Evolutionary conservation across 92 coral and sea anemone genomes (phyloP), one percentile per base, ranked within the genome.

Genomic region (Zoanthus sansibaricus): DNA sequence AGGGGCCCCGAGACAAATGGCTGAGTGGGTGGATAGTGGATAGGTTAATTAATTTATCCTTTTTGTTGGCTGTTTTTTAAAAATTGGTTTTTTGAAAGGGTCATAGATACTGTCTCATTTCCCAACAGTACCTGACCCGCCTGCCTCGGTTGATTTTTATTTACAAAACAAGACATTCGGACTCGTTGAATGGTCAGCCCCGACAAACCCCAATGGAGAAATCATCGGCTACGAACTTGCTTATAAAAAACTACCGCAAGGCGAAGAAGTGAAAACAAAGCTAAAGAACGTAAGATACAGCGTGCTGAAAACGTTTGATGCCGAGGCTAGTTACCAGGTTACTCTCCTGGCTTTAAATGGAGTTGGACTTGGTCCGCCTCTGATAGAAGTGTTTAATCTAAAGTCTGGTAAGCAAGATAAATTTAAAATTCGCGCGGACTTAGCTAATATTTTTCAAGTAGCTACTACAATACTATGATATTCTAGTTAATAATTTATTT

Each of bases 311-410:
- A 90, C 76, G 15, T 86, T 95, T 9, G 91, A 97, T 79, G 54
- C 80, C 37, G 61, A 84, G 79, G 92, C 93, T 54, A 86, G 83
- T 72, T 97, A 95, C 90, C 97, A 87, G 91, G 76, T 97, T 75
- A 88, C 98, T 32, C 92, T 97, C 18, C 75, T 91, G 79, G 99
- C 99, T 11, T 83, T 86, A n/a, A 97, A 95, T 69, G 89, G 91
- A 46, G 91, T 97, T 17, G 99, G 99, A 11, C 82, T 77, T 4
- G 96, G 99, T 4, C 99, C 99, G 0, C 99, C 99, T 4, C 91
- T 92, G 73, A 90, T 91, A 31, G 99, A 89, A 10, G 91, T 79
- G n/a, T 92, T 97, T 79, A 97, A 97, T 68, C 87, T 97, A 45
- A 85, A 92, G 47, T 78, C 87, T 72, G 94, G 99, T 97, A 83